Base-by-base conservation (phyloP, 2,113 vertebrate species). In the Eupsittula cactorum region DNA sequence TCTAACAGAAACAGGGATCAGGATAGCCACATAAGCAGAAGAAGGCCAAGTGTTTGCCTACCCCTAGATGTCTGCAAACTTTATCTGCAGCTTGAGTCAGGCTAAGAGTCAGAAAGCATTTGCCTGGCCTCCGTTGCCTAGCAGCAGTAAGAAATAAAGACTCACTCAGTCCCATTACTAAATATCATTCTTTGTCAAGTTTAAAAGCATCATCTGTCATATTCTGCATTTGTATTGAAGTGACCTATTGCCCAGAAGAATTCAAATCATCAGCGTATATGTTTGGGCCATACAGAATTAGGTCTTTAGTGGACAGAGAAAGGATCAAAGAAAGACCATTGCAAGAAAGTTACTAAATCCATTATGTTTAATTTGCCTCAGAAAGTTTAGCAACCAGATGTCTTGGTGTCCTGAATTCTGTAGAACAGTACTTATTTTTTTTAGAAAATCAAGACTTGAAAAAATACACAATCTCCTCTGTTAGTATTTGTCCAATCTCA, bases 1-100 rank as follows among this genome's bases (percentile, higher is more conserved):
- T 91, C 16, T 88, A 65, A 88, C 89, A 78, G 79, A 94, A 81
- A 59, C 50, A 39, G 62, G 68, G 33, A 94, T 55, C 31, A 78
- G 62, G 52, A 47, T 42, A 93, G 67, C 42, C 41, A 47, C 50
- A 52, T 13, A 82, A 77, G 78, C n/a, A 68, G 42, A 37, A 42
- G 78, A 93, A 92, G 57, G n/a, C 46, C 41, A 67, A 79, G 42
- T 28, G 12, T 75, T 86, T 88, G 29, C 20, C 69, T 81, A 5
- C 15, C 90, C 37, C 14, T 37, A 49, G 42, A 50, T 31, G n/a
- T 20, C 69, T 74, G 16, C 37, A 89, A 86, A 88, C 7, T 76
- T 92, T 19, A 52, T 63, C 33, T 1, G 0, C 16, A 78, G 11
- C 39, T 71, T 69, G 15, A 82, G 7, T 65, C n/a, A 60, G 39